A percentile compares a stretch with the other conserved stretches of the same genome.
phyloP scores from a whole-genome alignment of 2,113 vertebrate species.

The Malaclemys terrapin region DNA sequence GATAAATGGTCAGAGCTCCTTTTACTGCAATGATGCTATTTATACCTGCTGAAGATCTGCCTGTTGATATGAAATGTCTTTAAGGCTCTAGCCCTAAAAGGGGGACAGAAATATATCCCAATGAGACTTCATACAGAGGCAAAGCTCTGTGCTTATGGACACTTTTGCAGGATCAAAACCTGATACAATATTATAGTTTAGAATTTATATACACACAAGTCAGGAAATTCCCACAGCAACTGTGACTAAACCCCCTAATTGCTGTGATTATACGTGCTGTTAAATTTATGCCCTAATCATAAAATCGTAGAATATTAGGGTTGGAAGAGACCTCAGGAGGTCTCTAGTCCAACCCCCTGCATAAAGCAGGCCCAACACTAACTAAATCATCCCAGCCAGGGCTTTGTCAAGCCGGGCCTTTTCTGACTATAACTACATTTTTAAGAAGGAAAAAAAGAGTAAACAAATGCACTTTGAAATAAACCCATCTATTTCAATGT shows the following conservation, averaged over 20 bases:
- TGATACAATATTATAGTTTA: neutral
- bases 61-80: neutral
- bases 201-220: neutral
- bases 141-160: neutral
- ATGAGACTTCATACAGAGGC: neutral
- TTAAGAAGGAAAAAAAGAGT: neutral
- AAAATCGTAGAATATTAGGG: no score
- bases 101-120: neutral
- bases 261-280: neutral
- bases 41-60: neutral
- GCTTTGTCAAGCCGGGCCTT: neutral
- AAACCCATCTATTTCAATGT: neutral
- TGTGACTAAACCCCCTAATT: neutral
- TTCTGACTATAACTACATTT: neutral
- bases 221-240: neutral
- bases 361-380: no score
- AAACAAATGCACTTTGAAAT: neutral
- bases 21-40: neutral
- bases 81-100: neutral
- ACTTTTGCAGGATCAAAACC: constrained; percentile 14
- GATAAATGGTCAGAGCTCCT: neutral
- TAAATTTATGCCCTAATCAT: neutral
- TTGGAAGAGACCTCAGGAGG: no score
- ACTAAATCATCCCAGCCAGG: no score
- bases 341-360: no score